These are phyloP conservation scores for Vulpes ferrilata DNA, from an alignment of 2,113 vertebrate species.

Conservation along the genomic window DNA sequence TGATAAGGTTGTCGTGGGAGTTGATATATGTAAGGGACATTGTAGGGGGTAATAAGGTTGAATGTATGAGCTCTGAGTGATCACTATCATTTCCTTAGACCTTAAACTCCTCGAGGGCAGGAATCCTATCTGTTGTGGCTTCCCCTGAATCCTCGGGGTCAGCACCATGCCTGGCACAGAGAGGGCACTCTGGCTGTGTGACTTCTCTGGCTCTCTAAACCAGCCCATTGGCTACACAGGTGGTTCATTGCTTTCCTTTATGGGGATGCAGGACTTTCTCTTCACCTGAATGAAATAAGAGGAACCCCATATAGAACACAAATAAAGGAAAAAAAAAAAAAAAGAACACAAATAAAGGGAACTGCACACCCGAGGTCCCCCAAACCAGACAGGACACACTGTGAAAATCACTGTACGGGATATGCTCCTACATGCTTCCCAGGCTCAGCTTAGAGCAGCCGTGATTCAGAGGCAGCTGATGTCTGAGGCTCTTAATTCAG, in stretches of 20 bases:
- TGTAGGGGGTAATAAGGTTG: neutral
- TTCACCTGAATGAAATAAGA: conserved; percentile 49
- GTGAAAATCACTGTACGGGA: neutral
- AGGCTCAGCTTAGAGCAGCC: neutral
- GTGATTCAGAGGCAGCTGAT: conserved; percentile 83
- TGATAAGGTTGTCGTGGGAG: neutral
- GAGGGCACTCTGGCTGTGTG: conserved; percentile 26
- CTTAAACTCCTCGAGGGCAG: neutral
- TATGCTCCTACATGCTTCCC: neutral
- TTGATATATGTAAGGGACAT: neutral
- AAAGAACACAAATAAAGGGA: neutral
- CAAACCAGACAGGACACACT: neutral
- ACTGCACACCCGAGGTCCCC: neutral
- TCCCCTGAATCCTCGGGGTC: neutral
- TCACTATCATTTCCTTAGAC: neutral
- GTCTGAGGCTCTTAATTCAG: conserved; percentile 79
- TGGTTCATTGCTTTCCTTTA: neutral
- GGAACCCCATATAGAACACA: neutral
- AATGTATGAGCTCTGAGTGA: neutral
- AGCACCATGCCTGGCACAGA: neutral
- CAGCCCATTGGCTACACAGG: neutral
- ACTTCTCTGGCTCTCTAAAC: conserved; percentile 13
- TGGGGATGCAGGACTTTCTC: neutral
- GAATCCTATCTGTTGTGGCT: neutral
- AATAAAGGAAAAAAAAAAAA: no score